Percentiles rank a stretch among this genome's conserved stretches.
phyloP scores from a whole-genome alignment of 2,888 invertebrate genomes.

The Antitype chi region DNA sequence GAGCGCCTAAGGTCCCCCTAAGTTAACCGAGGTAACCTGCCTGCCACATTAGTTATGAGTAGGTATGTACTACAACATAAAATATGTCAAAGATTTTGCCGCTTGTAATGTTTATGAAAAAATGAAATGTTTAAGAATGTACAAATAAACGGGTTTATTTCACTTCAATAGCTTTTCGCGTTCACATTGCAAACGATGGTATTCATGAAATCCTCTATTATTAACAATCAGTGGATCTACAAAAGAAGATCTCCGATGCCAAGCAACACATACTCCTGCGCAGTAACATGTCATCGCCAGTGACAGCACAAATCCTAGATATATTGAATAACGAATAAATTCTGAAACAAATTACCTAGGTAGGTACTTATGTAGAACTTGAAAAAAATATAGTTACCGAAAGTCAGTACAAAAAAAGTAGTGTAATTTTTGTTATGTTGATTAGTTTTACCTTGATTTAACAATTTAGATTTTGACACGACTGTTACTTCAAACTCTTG shows the following conservation, averaged over 20 bases:
- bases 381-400: too few relatives aligned
- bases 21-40: background rate
- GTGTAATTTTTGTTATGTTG: too few relatives aligned
- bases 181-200: slow-evolving; percentile 34
- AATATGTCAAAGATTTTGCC: background rate
- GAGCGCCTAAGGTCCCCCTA: background rate
- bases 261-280: slow-evolving; percentile 90
- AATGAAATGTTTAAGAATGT: background rate
- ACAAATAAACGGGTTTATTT: background rate
- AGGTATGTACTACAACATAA: too few relatives aligned
- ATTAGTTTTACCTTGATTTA: slow-evolving; percentile 84
- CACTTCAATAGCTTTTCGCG: slow-evolving; percentile 44
- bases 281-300: slow-evolving; percentile 90
- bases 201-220: slow-evolving; percentile 45
- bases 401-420: background rate
- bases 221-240: slow-evolving; percentile 73
- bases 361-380: background rate
- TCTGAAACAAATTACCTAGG: slow-evolving; percentile 84
- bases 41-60: background rate
- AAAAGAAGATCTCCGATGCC: slow-evolving; percentile 79
- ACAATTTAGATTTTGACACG: slow-evolving; percentile 85
- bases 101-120: background rate
- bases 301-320: slow-evolving; percentile 90
- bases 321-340: slow-evolving; percentile 90
- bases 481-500: slow-evolving; percentile 88